Evolutionary conservation across 2,888 invertebrate genomes (phyloP).

Genomic region (Dasypogon diadema): DNA sequence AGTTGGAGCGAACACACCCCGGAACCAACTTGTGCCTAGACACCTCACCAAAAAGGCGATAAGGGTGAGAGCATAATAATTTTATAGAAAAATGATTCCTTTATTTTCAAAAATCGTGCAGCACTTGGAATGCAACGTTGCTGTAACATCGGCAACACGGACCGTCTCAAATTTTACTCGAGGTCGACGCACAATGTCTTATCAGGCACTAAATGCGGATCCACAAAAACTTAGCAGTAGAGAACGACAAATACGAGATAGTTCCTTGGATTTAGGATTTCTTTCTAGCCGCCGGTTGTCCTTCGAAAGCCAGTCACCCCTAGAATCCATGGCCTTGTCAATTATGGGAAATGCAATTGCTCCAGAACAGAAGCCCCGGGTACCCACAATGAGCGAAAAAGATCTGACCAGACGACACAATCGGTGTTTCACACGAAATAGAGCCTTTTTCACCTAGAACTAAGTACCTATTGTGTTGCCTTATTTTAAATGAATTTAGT

Average conservation of each 20-base stretch:
- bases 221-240: slow-evolving; percentile 29
- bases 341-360: slow-evolving; percentile 72
- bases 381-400: slow-evolving; percentile 73
- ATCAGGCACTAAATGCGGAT: slow-evolving; percentile 56
- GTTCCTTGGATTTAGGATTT: slow-evolving; percentile 58
- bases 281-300: slow-evolving; percentile 46
- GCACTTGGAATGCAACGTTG: slow-evolving; percentile 58
- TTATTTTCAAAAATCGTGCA: slow-evolving; percentile 36
- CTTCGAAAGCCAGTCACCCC: slow-evolving; percentile 43
- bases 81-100: no score
- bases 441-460: slow-evolving; percentile 33
- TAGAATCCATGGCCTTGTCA: slow-evolving; percentile 62
- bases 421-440: slow-evolving; percentile 40
- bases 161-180: slow-evolving; percentile 57
- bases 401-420: slow-evolving; percentile 69
- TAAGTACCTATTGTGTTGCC: not conserved
- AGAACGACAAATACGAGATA: slow-evolving; percentile 54
- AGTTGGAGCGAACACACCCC: slow-evolving; percentile 45
- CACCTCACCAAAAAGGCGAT: slow-evolving; percentile 58
- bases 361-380: slow-evolving; percentile 72
- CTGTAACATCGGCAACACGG: slow-evolving; percentile 57
- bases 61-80: slow-evolving; percentile 57
- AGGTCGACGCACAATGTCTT: slow-evolving; percentile 58
- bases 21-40: slow-evolving; percentile 53
- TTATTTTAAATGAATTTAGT: not conserved